Conservation (phyloP, 2,113 vertebrate species). For the Thryonomys swinderianus region DNA sequence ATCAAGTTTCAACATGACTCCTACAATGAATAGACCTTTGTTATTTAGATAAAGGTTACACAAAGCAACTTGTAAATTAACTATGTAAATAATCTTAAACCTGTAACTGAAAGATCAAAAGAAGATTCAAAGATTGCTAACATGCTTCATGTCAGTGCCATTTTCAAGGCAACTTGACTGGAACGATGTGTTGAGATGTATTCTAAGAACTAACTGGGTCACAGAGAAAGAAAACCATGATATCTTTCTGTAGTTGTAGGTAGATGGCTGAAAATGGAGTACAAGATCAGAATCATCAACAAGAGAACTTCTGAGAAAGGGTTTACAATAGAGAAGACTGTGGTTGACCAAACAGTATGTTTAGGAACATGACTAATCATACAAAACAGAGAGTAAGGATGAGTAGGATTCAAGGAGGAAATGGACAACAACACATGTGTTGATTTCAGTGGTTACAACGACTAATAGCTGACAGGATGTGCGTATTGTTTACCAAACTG, state of each 20-base stretch:
- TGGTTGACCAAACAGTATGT: neutral
- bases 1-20: neutral
- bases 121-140: neutral
- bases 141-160: neutral
- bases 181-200: neutral
- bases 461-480: neutral
- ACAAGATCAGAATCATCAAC: neutral
- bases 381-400: neutral
- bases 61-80: neutral
- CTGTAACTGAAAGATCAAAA: neutral
- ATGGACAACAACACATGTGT: neutral
- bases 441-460: neutral
- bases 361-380: neutral
- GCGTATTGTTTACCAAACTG: neutral
- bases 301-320: neutral
- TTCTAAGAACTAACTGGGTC: neutral
- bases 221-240: neutral
- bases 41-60: neutral
- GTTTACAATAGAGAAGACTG: neutral
- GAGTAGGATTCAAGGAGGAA: neutral
- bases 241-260: neutral
- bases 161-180: neutral
- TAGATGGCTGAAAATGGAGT: neutral
- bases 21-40: neutral
- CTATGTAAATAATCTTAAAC: constrained; percentile 25